phyloP scores from a whole-genome alignment of 2,888 invertebrate genomes.

The Heliconius sara region DNA sequence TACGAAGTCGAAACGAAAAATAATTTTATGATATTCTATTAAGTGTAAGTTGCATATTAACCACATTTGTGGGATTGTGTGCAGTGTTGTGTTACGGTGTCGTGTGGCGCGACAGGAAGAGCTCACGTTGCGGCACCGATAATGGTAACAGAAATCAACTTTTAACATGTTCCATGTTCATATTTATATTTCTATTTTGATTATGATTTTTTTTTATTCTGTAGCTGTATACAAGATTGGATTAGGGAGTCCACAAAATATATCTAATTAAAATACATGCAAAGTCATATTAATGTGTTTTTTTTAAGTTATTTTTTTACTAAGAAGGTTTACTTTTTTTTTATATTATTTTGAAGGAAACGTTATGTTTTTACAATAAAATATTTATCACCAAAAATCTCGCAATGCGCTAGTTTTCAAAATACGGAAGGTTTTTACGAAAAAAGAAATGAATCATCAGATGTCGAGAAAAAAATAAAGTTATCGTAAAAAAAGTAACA shows the following conservation, averaged over 20 bases:
- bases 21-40: slow-evolving; percentile 29
- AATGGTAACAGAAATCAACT: slow-evolving; percentile 50
- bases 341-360: no score
- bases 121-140: slow-evolving; percentile 54
- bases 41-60: slow-evolving; percentile 42
- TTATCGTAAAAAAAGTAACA: no score
- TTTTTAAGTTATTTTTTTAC: no score
- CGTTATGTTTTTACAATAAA: no score
- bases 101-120: slow-evolving; percentile 53
- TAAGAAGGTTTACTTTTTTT: no score
- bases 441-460: no score
- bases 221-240: neutral
- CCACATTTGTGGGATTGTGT: slow-evolving; percentile 58
- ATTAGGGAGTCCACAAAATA: neutral
- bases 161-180: slow-evolving; percentile 47
- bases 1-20: slow-evolving; percentile 13
- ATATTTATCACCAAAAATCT: no score
- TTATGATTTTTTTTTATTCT: neutral
- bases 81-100: slow-evolving; percentile 52
- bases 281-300: no score
- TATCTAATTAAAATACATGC: no score
- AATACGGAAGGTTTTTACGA: no score
- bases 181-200: slow-evolving; percentile 27
- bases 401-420: no score
- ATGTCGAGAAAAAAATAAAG: no score